Percentiles rank a stretch among this genome's conserved stretches.
Conservation (phyloP, 2,113 vertebrate species). For the Mesocricetus auratus region DNA sequence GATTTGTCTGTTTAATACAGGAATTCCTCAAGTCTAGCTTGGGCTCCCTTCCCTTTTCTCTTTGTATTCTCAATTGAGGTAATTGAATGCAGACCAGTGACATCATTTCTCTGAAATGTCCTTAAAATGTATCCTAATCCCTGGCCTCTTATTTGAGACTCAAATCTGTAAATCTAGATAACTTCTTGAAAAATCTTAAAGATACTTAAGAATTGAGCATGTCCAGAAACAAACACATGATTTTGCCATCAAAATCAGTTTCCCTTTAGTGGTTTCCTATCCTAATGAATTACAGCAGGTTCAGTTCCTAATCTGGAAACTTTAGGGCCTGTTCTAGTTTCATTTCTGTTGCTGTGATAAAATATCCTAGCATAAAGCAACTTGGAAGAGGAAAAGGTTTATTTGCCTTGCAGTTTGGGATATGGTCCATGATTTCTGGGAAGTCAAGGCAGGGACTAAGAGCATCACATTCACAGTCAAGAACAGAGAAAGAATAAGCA, state of each 20-base stretch:
- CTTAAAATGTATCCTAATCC: not conserved
- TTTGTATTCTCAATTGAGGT: not conserved
- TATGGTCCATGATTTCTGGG: not conserved
- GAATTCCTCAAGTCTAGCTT: not conserved
- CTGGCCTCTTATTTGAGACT: conserved; percentile 8
- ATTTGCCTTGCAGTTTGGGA: not conserved
- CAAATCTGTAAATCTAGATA: conserved; percentile 3
- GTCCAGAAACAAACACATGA: conserved; percentile 13
- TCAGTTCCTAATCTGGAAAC: conserved; percentile 34
- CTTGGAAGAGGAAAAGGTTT: not conserved
- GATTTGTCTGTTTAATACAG: not conserved
- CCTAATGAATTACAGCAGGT: not conserved
- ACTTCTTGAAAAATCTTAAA: conserved; percentile 26
- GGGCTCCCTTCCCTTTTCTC: not conserved
- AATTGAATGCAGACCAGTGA: not conserved
- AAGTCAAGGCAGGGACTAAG: not conserved
- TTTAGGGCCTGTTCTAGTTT: not conserved
- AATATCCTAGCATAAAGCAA: not conserved
- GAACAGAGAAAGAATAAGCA: not conserved
- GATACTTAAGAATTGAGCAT: conserved; percentile 8
- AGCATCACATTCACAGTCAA: not conserved
- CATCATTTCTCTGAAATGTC: not conserved
- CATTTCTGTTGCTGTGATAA: not conserved
- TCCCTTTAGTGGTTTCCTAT: not conserved
- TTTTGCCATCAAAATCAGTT: not conserved